Evolutionary conservation across 2,797 vertebrate genomes (phyloP).

Genomic region (Anniella stebbinsi): DNA sequence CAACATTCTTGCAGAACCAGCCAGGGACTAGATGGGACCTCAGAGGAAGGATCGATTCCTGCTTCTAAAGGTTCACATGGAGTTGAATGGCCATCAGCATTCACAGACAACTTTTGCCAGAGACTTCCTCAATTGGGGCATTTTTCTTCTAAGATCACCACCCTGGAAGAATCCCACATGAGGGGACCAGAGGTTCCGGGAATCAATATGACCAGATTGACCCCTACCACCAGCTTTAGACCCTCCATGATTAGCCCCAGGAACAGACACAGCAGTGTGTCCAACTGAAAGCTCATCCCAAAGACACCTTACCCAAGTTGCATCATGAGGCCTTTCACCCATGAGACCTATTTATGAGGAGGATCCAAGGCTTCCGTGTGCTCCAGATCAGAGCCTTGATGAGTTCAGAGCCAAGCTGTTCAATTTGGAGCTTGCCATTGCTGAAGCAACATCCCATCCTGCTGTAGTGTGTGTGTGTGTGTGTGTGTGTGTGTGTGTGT

Average conservation of each 20-base stretch:
- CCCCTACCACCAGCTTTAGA: background rate
- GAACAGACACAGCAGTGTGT: background rate
- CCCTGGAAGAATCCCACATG: background rate
- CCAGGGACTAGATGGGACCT: background rate
- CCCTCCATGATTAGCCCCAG: background rate
- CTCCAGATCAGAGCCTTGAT: background rate
- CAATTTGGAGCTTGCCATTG: background rate
- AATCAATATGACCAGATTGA: background rate
- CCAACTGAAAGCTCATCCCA: background rate
- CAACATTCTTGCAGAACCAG: background rate
- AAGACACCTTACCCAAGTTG: background rate
- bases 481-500: background rate
- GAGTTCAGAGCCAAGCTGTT: background rate
- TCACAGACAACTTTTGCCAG: background rate
- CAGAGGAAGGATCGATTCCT: background rate
- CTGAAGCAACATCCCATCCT: background rate
- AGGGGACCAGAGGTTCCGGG: background rate
- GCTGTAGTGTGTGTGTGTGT: no score
- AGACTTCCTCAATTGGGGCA: no score
- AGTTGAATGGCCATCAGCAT: background rate
- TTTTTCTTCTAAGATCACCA: background rate
- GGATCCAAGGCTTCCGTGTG: background rate
- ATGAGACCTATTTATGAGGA: background rate
- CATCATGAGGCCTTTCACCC: background rate
- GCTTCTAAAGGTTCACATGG: background rate